Conservation (phyloP, 2,888 invertebrate species). For the Athalia rosae region DNA sequence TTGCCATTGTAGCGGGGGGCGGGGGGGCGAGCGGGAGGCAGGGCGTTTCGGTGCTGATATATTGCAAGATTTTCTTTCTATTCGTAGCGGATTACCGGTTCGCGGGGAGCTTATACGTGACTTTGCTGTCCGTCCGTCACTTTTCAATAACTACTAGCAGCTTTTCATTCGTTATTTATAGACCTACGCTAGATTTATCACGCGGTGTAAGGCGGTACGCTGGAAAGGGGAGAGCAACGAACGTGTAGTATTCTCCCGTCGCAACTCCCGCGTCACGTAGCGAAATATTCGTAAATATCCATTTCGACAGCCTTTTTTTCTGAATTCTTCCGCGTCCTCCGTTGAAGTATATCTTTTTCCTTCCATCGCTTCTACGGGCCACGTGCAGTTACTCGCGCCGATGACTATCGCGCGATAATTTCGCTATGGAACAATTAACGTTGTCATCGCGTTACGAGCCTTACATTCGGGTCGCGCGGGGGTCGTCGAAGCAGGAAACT, state of each 20-base stretch:
- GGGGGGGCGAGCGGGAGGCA: not conserved
- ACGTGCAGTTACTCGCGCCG: too few relatives aligned
- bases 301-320: too few relatives aligned
- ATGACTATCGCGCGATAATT: not conserved
- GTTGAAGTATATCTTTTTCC: too few relatives aligned
- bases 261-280: too few relatives aligned
- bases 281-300: too few relatives aligned
- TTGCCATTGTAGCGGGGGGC: not conserved
- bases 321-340: too few relatives aligned
- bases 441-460: not conserved
- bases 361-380: too few relatives aligned
- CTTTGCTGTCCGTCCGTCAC: conserved; percentile 44
- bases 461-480: too few relatives aligned
- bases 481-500: conserved; percentile 14
- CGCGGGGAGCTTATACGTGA: conserved; percentile 30
- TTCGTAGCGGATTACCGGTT: conserved; percentile 33
- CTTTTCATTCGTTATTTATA: conserved; percentile 33
- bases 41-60: conserved; percentile 15
- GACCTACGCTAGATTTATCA: conserved; percentile 1
- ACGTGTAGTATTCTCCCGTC: too few relatives aligned
- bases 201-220: not conserved
- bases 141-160: conserved; percentile 37
- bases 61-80: conserved; percentile 42
- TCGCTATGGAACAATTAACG: not conserved
- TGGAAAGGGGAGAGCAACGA: not conserved